Percentiles rank a stretch among this genome's conserved stretches.
Conservation (phyloP, 2,888 invertebrate species). For the Limnephilus lunatus region DNA sequence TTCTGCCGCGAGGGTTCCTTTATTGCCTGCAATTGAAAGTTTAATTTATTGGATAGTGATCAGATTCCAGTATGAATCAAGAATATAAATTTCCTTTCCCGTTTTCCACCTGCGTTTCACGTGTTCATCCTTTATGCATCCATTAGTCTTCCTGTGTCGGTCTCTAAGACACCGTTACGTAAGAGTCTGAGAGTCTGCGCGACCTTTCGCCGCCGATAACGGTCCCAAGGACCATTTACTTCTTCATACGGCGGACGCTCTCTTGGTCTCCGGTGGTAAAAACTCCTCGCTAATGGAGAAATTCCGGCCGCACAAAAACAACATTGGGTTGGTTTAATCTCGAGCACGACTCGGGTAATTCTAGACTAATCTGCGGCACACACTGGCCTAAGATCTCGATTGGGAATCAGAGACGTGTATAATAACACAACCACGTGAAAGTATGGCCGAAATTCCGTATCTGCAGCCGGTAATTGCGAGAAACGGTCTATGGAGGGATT, state of each 20-base stretch:
- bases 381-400: slow-evolving; percentile 2
- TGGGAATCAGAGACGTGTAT: background rate
- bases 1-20: background rate
- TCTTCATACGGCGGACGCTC: background rate
- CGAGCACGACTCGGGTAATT: background rate
- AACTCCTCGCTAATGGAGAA: slow-evolving; percentile 2
- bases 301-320: slow-evolving; percentile 2
- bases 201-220: background rate
- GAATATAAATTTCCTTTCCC: background rate
- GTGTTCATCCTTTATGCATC: slow-evolving; percentile 2
- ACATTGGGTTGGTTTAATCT: background rate
- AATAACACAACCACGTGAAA: slow-evolving; percentile 34
- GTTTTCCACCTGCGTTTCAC: background rate
- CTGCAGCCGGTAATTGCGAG: slow-evolving; percentile 14
- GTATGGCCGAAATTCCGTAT: slow-evolving; percentile 39
- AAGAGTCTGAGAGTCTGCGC: background rate
- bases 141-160: slow-evolving; percentile 2
- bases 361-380: slow-evolving; percentile 2
- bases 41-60: background rate
- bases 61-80: background rate
- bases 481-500: background rate
- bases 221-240: background rate
- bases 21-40: background rate
- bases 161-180: background rate
- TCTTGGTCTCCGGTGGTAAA: background rate